Evolutionary conservation across 1,140 invertebrate genomes (phyloP), one percentile per base, ranked within the genome.

Genomic region (Odontomachus brunneus): DNA sequence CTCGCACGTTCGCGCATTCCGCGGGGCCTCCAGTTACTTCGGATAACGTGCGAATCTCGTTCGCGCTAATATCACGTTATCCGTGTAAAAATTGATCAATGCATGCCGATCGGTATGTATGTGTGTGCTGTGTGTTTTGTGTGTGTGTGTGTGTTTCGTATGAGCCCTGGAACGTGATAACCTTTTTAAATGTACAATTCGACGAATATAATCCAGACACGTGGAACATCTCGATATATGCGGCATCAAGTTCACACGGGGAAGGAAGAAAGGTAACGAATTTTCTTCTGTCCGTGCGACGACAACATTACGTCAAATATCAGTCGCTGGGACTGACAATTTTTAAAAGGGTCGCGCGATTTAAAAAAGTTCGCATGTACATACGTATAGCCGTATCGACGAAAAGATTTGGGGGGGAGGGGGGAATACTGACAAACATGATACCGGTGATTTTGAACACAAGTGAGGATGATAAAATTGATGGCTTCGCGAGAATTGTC

Each of bases 371-470:
- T 44, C 38, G 38, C 38, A 44, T 44, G 38, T 11, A 11, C 9
- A 44, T 53, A n/a, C 9, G 33, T 22, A 26, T 67, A 11, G 49
- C 38, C 5, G 38, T 38, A 69, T 80, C 57, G 48, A 57, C 60
- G 29, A 65, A n/a, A 84, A 84, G 48, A 15, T 67, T 38, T n/a
- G n/a, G n/a, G n/a, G n/a, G n/a, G n/a, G n/a, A n/a, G n/a, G n/a
- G 51, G 22, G 17, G 57, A 80, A 80, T 80, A 7, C 51, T 71
- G 60, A 73, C 62, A 84, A n/a, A 69, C 49, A 65, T 44, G 60
- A 59, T 53, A 57, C 62, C 29, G 83, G 62, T 60, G 53, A 44
- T 83, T 76, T 69, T 65, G 71, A 83, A 80, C 62, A 82, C 84
- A 85, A 84, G 65, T n/a, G 11, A 69, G 29, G 17, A 73, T 29